Conservation (phyloP, 2,797 vertebrate genomes). For the Phaenicophaeus curvirostris region DNA sequence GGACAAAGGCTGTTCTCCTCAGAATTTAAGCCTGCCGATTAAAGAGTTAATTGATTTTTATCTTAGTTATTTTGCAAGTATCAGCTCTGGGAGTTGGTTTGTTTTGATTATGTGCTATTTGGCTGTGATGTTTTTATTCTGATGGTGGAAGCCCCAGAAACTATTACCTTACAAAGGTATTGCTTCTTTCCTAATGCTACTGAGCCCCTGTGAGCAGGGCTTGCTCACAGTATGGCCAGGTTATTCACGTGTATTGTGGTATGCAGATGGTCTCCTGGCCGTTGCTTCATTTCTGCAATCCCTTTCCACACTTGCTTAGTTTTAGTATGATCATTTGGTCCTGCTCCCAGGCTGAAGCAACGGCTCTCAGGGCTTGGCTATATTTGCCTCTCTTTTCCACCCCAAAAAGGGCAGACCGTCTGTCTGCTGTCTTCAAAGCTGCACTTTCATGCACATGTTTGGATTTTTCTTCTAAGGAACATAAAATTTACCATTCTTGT, state of each 20-base stretch:
- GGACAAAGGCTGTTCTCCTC: background rate
- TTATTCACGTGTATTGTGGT: fast-evolving
- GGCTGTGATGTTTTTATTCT: background rate
- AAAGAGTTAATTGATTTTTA: background rate
- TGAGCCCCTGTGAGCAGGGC: background rate
- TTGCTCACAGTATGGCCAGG: background rate
- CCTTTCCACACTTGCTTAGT: background rate
- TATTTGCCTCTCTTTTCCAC: background rate
- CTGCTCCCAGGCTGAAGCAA: background rate
- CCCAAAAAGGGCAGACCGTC: background rate
- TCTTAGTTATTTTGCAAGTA: background rate
- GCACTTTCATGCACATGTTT: background rate
- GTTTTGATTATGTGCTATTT: background rate
- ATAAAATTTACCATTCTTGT: background rate
- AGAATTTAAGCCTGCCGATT: background rate
- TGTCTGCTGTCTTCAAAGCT: background rate
- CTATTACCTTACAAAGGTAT: background rate
- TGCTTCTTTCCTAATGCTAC: background rate
- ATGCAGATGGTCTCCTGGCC: background rate
- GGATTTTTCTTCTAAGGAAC: background rate
- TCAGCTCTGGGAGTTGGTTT: background rate
- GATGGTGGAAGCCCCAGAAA: background rate
- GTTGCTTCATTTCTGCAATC: background rate
- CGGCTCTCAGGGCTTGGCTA: background rate
- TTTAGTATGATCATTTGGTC: background rate